Percentiles rank a stretch among this genome's conserved stretches.
Conservation (phyloP, 2,888 invertebrate species). For the Heliconius aoede region DNA sequence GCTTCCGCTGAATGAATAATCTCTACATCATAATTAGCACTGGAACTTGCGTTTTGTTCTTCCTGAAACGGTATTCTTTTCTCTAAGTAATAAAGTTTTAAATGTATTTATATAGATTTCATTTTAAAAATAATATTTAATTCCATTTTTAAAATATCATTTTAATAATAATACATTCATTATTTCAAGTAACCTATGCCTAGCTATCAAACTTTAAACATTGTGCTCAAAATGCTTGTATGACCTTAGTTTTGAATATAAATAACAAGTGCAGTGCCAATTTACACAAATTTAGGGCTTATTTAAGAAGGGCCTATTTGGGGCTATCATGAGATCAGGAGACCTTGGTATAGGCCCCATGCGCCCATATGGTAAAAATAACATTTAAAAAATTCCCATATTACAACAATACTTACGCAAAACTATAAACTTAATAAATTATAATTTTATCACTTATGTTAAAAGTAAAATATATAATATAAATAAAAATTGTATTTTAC, state of each 20-base stretch:
- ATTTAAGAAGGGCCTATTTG: background rate
- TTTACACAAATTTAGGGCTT: too few species aligned
- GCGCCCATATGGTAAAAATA: background rate
- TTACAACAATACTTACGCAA: background rate
- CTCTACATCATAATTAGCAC: conserved; percentile 99
- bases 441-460: background rate
- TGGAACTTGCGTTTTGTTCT: conserved; percentile 98
- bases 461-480: background rate
- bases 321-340: too few species aligned
- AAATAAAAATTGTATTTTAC: conserved; percentile 52
- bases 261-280: background rate
- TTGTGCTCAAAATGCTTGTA: background rate
- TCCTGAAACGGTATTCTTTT: conserved; percentile 77
- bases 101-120: too few species aligned
- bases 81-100: background rate
- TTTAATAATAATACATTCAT: too few species aligned
- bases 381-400: too few species aligned
- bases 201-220: too few species aligned
- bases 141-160: too few species aligned
- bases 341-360: background rate
- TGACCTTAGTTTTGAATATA: background rate
- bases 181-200: too few species aligned
- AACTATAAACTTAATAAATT: background rate
- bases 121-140: too few species aligned
- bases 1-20: conserved; percentile 95